phyloP scores from a whole-genome alignment of 2,797 vertebrate species.

The Fratercula arctica region DNA sequence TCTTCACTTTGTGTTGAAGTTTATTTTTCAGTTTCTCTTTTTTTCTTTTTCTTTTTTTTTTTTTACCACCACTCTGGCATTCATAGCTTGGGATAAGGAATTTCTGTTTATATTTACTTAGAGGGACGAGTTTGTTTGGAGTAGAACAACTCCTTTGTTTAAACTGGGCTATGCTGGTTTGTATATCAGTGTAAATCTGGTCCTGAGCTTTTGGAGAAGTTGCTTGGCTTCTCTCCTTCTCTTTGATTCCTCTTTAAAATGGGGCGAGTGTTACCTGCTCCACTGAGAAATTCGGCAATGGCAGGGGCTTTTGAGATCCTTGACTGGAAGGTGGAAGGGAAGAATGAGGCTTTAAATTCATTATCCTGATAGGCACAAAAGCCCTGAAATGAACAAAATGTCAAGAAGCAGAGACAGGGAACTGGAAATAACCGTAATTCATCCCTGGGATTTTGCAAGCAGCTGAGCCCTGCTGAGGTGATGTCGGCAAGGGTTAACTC shows the following conservation, averaged over 20 bases:
- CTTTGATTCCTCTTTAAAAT: neutral
- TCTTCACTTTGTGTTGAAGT: neutral
- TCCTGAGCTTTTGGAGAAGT: neutral
- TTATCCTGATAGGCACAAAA: neutral
- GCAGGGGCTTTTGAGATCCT: neutral
- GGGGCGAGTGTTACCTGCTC: neutral
- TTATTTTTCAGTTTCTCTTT: neutral
- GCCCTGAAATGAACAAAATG: neutral
- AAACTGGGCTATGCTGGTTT: neutral
- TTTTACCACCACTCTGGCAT: neutral
- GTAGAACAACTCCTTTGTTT: neutral
- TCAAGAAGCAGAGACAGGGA: neutral
- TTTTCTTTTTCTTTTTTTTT: no score
- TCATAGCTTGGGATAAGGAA: neutral
- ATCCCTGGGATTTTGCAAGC: neutral
- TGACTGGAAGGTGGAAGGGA: neutral
- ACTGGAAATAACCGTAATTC: neutral
- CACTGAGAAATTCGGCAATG: neutral
- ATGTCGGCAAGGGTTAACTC: constrained; percentile 74
- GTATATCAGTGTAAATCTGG: neutral
- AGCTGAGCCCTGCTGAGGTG: neutral
- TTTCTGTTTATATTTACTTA: neutral
- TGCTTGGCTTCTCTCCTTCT: neutral
- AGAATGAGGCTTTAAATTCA: neutral
- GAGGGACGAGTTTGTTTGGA: neutral